phyloP scores from a whole-genome alignment of 2,797 vertebrate species.

The Strix occidentalis region DNA sequence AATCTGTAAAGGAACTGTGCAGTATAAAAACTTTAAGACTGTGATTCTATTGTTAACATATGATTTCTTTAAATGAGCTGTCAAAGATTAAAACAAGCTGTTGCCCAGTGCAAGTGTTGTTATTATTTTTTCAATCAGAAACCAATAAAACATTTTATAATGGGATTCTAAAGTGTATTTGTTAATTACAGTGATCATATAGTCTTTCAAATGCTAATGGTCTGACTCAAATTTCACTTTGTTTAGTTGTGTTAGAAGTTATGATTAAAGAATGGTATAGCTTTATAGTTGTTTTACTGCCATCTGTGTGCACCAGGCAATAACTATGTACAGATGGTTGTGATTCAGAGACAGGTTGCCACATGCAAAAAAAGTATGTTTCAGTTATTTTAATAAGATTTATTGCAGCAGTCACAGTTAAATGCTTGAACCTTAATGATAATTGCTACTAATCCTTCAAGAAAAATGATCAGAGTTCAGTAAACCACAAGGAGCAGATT shows the following conservation, averaged over 20 bases:
- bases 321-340: conserved; percentile 97
- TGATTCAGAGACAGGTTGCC: conserved; percentile 94
- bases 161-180: conserved; percentile 64
- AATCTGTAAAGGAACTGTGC: conserved; percentile 70
- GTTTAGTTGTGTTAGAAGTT: conserved; percentile 94
- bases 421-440: conserved; percentile 91
- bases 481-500: conserved; percentile 74
- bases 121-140: conserved; percentile 66
- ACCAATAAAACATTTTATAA: conserved; percentile 68
- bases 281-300: conserved; percentile 92
- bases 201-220: conserved; percentile 90
- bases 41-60: conserved; percentile 75
- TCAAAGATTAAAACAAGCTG: conserved; percentile 66
- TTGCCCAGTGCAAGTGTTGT: conserved; percentile 54
- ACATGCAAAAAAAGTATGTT: conserved; percentile 88
- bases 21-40: conserved; percentile 72
- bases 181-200: conserved; percentile 87
- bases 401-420: conserved; percentile 91
- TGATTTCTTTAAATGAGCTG: conserved; percentile 66
- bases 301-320: conserved; percentile 92
- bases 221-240: conserved; percentile 89
- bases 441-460: conserved; percentile 91
- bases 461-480: conserved; percentile 81
- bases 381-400: conserved; percentile 98
- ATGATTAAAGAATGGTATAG: conserved; percentile 91